These are phyloP conservation scores for Drosophila suboccidentalis DNA, from an alignment of 2,888 invertebrate species.

Conservation along the genomic window DNA sequence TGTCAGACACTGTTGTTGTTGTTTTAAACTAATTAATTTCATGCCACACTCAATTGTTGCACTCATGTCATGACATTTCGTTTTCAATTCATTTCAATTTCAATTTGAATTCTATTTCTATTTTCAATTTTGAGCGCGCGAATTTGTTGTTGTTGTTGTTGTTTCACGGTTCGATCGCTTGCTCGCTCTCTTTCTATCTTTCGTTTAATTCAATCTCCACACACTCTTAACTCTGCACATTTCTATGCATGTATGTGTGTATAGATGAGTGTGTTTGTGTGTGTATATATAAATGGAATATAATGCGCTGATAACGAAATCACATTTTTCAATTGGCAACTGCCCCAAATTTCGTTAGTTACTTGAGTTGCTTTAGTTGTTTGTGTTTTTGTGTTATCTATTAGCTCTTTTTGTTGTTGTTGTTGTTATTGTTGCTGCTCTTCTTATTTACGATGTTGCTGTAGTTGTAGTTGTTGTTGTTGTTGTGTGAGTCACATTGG, in stretches of 20 bases:
- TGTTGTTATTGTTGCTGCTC: conserved; percentile 38
- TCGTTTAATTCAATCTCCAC: conserved; percentile 31
- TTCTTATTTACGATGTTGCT: conserved; percentile 27
- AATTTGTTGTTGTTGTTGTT: conserved; percentile 40
- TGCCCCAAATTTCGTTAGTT: conserved; percentile 74
- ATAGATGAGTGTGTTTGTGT: conserved; percentile 1
- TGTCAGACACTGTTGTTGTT: conserved; percentile 42
- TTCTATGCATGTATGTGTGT: conserved; percentile 1
- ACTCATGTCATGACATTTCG: conserved; percentile 53
- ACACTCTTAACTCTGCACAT: conserved; percentile 16
- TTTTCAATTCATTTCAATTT: conserved; percentile 38
- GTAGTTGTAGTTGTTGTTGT: conserved; percentile 35
- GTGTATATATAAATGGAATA: conserved; percentile 42
- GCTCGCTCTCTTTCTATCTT: conserved; percentile 16
- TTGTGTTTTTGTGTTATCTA: conserved; percentile 64
- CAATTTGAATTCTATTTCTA: conserved; percentile 37
- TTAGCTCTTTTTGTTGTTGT: conserved; percentile 39
- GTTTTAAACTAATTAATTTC: conserved; percentile 23
- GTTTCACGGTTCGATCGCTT: conserved; percentile 33
- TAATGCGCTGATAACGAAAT: conserved; percentile 68
- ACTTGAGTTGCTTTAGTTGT: conserved; percentile 50
- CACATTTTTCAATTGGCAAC: conserved; percentile 78
- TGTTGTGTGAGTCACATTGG: conserved; percentile 50
- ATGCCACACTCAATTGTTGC: conserved; percentile 39
- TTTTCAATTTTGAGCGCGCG: conserved; percentile 49